phyloP scores from a whole-genome alignment of 2,113 vertebrate genomes.

The Emydocephalus ijimae region DNA sequence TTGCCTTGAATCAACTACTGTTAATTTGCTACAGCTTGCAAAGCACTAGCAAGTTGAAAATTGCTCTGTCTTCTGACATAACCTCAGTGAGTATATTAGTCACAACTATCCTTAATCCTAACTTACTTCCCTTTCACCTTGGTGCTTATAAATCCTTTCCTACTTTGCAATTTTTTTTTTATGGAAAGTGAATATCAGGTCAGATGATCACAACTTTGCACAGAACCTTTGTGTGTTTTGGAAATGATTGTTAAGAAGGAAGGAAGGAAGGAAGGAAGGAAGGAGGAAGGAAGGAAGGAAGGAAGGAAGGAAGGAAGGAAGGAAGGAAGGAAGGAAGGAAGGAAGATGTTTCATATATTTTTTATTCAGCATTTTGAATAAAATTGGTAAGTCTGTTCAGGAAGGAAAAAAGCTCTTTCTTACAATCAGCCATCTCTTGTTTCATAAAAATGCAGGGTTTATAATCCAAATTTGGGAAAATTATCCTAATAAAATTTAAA shows the following conservation, averaged over 20 bases:
- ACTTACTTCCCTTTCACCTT: not conserved
- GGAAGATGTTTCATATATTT: not conserved
- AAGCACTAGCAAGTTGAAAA: not conserved
- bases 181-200: not conserved
- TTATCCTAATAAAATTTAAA: not conserved
- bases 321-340: too few relatives aligned
- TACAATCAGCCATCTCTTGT: not conserved
- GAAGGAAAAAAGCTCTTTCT: not conserved
- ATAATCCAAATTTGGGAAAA: not conserved
- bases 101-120: not conserved
- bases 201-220: not conserved
- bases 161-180: not conserved
- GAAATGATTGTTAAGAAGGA: not conserved
- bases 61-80: not conserved
- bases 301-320: too few relatives aligned
- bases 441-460: not conserved
- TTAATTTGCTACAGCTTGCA: not conserved
- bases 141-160: not conserved
- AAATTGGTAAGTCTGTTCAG: not conserved
- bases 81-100: not conserved
- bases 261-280: too few relatives aligned
- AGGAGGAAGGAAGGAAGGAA: too few relatives aligned
- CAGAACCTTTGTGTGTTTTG: not conserved
- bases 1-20: not conserved
- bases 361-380: not conserved